Evolutionary conservation across 1,140 invertebrate species (phyloP), one percentile per base, ranked within the genome.

Genomic region (Drosophila elegans): DNA sequence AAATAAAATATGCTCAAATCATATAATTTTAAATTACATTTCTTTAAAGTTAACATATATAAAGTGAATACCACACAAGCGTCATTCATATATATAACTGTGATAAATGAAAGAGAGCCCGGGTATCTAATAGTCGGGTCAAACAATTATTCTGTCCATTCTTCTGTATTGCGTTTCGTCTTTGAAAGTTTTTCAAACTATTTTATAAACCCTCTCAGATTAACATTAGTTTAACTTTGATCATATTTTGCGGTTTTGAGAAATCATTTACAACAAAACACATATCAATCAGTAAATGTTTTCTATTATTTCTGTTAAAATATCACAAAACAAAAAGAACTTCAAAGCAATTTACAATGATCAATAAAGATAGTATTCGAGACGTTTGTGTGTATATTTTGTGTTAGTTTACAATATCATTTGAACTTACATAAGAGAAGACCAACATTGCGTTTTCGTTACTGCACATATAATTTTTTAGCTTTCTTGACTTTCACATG

Each of bases 281-380:
- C 16, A 21, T 44, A 9, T 7, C 4, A 7, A 44, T 7, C 7
- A 16, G 5, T 16, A n/a, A 21, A 21, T 21, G 16, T 9, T 21
- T 6, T 16, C 42, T 44, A 16, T 9, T 7, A 27, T 10, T 55
- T 41, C 38, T 55, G 38, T 27, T 21, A 41, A 55, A 27, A 10
- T 55, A 55, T 29, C 29, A 60, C 29, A 32, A 32, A 32, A 7
- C 29, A 32, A 6, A 32, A 32, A 32, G 1, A 32, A 32, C 9
- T 12, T 29, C 16, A 3, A 27, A 62, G 4, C 2, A 52, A 32
- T 11, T 34, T 25, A 25, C 29, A 55, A 63, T 16, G 10, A 72
- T 72, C 52, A 72, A 66, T 57, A 74, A 74, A 67, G 62, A 75
- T 62, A 66, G 51, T 57, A 46, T 51, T 63, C 5, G 56, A 29